Conservation (phyloP, 1,140 invertebrate genomes). For the Rhyzopertha dominica region DNA sequence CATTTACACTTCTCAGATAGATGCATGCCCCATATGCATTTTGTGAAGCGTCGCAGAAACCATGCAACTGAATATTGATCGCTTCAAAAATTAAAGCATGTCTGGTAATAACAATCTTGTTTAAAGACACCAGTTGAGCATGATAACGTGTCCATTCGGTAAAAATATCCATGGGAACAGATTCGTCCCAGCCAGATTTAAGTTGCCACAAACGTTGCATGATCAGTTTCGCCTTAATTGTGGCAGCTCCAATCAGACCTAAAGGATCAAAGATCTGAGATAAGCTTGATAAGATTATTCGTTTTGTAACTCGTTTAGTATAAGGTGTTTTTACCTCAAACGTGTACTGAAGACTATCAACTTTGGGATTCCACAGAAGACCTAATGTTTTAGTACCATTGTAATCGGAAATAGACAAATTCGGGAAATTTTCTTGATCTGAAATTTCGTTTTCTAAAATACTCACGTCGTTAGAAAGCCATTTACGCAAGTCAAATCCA, state of each 20-base stretch:
- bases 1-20: slow-evolving; percentile 21
- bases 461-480: neutral
- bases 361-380: slow-evolving; percentile 4
- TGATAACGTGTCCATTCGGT: slow-evolving; percentile 19
- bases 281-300: slow-evolving; percentile 9
- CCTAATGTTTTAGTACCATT: slow-evolving; percentile 6
- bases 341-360: slow-evolving; percentile 10
- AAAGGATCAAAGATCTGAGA: slow-evolving; percentile 12
- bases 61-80: slow-evolving; percentile 27
- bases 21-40: slow-evolving; percentile 31
- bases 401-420: slow-evolving; percentile 7
- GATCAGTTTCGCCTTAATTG: slow-evolving; percentile 42
- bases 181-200: slow-evolving; percentile 41
- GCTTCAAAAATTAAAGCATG: slow-evolving; percentile 19
- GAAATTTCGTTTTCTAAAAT: neutral
- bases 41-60: slow-evolving; percentile 33
- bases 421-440: slow-evolving; percentile 3
- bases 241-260: slow-evolving; percentile 32
- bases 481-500: slow-evolving; percentile 4
- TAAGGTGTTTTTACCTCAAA: slow-evolving; percentile 7
- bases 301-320: slow-evolving; percentile 4
- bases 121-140: slow-evolving; percentile 6
- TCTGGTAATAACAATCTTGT: slow-evolving; percentile 14
- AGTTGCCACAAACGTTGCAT: slow-evolving; percentile 43
- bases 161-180: slow-evolving; percentile 15